Conservation (phyloP, 2,113 vertebrate genomes). For the Smithornis capensis region DNA sequence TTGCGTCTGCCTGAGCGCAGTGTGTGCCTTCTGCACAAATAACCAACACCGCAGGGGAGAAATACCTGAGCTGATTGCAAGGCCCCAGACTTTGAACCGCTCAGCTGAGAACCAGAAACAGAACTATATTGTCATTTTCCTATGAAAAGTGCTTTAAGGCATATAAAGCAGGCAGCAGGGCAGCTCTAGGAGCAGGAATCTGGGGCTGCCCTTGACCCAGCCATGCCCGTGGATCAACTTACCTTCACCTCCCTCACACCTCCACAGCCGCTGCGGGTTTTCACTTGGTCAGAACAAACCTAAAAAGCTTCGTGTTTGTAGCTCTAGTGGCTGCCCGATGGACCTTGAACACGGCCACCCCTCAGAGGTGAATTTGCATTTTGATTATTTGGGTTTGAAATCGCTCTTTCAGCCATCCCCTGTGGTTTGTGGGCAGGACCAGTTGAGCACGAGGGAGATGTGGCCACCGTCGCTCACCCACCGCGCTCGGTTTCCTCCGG, state of each 20-base stretch:
- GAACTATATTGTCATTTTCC: neutral
- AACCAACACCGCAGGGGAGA: neutral
- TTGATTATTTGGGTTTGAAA: neutral
- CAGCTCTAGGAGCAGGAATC: neutral
- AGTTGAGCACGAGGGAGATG: neutral
- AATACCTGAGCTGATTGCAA: neutral
- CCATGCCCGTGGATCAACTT: neutral
- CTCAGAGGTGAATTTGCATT: neutral
- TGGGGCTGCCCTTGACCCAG: accelerated
- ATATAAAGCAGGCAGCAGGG: neutral
- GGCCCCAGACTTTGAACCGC: accelerated
- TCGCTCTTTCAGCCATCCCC: accelerated
- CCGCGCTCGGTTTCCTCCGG: accelerated
- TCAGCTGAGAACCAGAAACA: neutral
- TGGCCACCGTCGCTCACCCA: neutral
- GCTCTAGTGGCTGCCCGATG: neutral
- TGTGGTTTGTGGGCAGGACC: neutral
- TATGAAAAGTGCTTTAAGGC: neutral
- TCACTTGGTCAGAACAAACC: neutral
- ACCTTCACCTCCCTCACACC: neutral
- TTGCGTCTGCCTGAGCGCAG: neutral
- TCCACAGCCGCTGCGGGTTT: neutral
- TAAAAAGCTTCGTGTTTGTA: neutral
- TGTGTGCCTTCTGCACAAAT: neutral
- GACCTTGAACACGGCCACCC: neutral